These are phyloP conservation scores for Montipora capitata DNA, from an alignment of 92 coral and sea anemone genomes.

Conservation along the genomic window DNA sequence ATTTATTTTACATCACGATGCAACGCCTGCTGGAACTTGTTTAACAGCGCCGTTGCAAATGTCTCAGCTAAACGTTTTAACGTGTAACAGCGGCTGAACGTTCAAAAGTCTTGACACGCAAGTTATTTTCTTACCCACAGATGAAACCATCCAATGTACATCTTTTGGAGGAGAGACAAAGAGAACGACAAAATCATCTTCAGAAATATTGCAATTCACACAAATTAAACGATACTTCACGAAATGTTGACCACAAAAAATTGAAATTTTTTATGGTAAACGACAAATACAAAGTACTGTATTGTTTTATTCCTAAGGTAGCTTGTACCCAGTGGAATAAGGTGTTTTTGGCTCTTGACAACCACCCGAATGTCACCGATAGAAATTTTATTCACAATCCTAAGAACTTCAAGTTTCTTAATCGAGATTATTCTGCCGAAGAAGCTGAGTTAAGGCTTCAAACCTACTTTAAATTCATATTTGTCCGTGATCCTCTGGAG, in stretches of 20 bases:
- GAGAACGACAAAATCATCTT: not conserved
- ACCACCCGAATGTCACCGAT: not conserved
- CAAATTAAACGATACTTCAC: not conserved
- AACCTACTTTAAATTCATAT: conserved; percentile 34
- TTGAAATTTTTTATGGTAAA: conserved; percentile 7
- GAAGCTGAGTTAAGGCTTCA: conserved; percentile 13
- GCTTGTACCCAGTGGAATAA: conserved; percentile 42
- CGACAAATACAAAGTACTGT: conserved; percentile 40
- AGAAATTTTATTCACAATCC: not conserved
- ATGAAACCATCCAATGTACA: too few species aligned
- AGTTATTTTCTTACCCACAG: too few species aligned
- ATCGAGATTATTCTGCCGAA: not conserved
- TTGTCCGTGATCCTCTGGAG: conserved; percentile 54
- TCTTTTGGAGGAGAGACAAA: too few species aligned
- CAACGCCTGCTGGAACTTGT: too few species aligned
- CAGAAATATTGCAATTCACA: not conserved
- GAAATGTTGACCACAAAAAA: not conserved
- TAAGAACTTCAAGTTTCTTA: not conserved
- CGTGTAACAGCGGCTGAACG: too few species aligned
- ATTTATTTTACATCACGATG: too few species aligned
- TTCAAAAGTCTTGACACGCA: too few species aligned
- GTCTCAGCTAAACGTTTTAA: too few species aligned
- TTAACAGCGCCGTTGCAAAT: too few species aligned
- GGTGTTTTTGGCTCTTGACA: conserved; percentile 27
- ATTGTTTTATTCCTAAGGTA: conserved; percentile 46